phyloP scores from a whole-genome alignment of 2,113 vertebrate species.

The Sceloporus tristichus region DNA sequence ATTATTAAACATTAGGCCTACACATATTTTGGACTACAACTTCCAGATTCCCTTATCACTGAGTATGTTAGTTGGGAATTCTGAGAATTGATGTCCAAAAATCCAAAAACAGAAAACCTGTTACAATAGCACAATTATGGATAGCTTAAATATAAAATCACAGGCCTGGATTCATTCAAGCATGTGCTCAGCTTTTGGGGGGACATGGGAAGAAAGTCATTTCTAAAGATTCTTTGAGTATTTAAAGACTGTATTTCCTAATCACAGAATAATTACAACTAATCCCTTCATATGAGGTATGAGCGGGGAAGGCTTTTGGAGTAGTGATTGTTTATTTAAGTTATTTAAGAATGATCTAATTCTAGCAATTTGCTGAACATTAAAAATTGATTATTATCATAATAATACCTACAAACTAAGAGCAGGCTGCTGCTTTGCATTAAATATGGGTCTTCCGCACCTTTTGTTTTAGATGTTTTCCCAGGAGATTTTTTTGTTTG shows the following conservation, averaged over 20 bases:
- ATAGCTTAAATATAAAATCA: background rate
- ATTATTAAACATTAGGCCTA: too few species aligned
- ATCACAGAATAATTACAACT: background rate
- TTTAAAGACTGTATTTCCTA: background rate
- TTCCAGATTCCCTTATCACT: too few species aligned
- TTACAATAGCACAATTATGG: background rate
- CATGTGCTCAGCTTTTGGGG: background rate
- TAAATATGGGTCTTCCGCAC: background rate
- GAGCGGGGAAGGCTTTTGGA: background rate
- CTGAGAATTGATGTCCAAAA: too few species aligned
- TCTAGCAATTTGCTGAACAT: background rate
- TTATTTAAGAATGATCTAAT: background rate
- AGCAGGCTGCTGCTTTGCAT: background rate
- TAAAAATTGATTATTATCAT: background rate
- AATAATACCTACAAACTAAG: background rate
- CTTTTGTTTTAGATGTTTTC: background rate
- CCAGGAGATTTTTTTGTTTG: background rate
- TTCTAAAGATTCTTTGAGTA: background rate
- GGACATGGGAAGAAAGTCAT: background rate
- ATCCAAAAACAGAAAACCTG: too few species aligned
- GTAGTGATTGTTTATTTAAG: background rate
- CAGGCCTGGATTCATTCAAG: background rate
- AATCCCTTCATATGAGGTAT: background rate
- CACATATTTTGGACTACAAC: too few species aligned
- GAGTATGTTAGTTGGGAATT: too few species aligned